phyloP scores from a whole-genome alignment of 30 jellyfish, hydroid and myxozoan species.

The Clytia hemisphaerica region DNA sequence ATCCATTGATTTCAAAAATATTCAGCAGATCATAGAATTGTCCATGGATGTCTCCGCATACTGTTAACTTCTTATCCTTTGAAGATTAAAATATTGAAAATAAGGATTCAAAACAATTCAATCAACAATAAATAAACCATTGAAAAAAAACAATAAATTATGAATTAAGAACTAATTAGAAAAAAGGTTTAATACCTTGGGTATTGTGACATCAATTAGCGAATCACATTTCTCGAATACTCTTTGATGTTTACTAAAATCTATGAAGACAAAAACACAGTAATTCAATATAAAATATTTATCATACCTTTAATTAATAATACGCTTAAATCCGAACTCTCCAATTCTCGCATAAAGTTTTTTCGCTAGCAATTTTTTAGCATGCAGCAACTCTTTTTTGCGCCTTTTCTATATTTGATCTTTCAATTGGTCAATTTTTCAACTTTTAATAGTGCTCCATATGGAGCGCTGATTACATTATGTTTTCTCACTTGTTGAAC shows the following conservation, averaged over 20 bases:
- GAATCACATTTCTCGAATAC: conserved; percentile 51
- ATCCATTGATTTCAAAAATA: conserved; percentile 82
- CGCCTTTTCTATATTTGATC: no score
- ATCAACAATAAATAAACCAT: conserved; percentile 2
- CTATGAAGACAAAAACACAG: conserved; percentile 29
- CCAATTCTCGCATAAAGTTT: no score
- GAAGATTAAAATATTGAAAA: neutral
- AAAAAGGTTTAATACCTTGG: conserved; percentile 56
- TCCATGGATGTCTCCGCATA: conserved; percentile 99
- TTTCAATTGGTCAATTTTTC: no score
- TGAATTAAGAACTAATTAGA: neutral
- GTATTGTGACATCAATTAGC: conserved; percentile 63
- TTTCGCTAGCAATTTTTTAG: no score
- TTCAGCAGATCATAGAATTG: conserved; percentile 84
- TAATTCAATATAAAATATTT: no score
- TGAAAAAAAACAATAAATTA: neutral
- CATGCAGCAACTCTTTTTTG: no score
- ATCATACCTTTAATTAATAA: no score
- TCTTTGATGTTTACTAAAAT: conserved; percentile 53
- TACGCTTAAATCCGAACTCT: no score
- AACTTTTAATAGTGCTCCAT: no score
- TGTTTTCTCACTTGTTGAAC: no score
- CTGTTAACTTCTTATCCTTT: conserved; percentile 86
- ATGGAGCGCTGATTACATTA: no score
- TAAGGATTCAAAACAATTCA: neutral